Evolutionary conservation across 1,140 invertebrate genomes (phyloP), one percentile per base, ranked within the genome.

Genomic region (Drosophila pandora): DNA sequence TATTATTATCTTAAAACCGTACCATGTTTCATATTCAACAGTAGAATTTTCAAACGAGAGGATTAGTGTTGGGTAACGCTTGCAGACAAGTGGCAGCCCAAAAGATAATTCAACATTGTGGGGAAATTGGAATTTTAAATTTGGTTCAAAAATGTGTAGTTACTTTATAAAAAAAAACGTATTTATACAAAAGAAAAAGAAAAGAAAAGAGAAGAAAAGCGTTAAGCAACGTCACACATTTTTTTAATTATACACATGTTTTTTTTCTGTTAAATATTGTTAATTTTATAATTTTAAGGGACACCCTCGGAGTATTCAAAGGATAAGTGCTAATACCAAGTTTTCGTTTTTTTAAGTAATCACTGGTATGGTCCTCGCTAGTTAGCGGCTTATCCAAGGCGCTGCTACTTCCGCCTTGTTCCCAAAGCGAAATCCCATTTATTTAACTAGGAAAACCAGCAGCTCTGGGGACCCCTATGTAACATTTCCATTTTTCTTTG

Each of bases 341-440:
- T 41, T 13, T 10, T 61, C 34, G 25, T 6, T 57, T 52, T 12
- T 58, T 56, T 55, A 22, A 28, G 25, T 48, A 69, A 68, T 68
- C 62, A 48, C 62, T 52, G 9, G 43, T 3, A 45, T 32, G 41
- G 65, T 39, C 10, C 32, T 37, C 32, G 12, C 41, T 69, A 57
- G 63, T 69, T 69, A 49, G 21, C 50, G 65, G 52, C 65, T 69
- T 57, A 69, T 48, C 65, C 50, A 69, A 48, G 50, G 32, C 48
- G 62, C 21, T 22, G 17, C 65, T 68, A 48, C 32, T 70, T 65
- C 32, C n/a, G n/a, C 61, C 48, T 49, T 74, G 37, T 75, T 54
- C 23, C 54, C 22, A 48, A 32, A 48, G 21, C 39, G n/a, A 87
- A 85, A 87, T 85, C 82, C 41, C 63, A 70, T 84, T 87, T 87